Evolutionary conservation across 2,797 vertebrate genomes (phyloP).

Genomic region (Coendou prehensilis): DNA sequence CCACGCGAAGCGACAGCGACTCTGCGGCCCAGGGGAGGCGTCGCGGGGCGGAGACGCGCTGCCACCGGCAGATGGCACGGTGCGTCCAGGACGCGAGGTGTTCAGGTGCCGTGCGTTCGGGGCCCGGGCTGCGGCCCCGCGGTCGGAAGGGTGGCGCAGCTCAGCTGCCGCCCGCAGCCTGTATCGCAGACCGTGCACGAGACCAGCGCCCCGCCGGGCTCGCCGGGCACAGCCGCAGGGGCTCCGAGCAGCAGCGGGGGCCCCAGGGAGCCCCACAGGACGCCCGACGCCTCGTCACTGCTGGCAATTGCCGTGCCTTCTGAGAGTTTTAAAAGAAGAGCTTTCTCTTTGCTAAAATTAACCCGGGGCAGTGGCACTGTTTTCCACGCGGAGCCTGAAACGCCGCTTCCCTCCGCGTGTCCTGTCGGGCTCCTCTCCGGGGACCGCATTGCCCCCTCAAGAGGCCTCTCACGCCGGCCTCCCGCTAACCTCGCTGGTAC

Average conservation of each 20-base stretch:
- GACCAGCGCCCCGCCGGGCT: no score
- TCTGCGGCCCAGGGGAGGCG: neutral
- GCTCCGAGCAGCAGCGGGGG: neutral
- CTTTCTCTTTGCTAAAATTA: slow-evolving; percentile 32
- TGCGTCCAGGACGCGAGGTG: no score
- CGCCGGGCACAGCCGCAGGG: neutral
- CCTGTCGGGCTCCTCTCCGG: neutral
- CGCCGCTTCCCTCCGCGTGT: neutral
- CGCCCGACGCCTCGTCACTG: neutral
- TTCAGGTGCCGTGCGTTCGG: no score
- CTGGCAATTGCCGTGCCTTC: neutral
- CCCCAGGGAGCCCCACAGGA: neutral
- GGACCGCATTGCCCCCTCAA: neutral
- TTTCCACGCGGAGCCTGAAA: neutral
- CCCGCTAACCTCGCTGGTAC: no score
- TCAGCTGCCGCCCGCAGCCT: no score
- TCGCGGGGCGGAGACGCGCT: neutral
- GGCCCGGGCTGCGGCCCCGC: neutral
- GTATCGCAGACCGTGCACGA: neutral
- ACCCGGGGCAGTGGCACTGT: neutral
- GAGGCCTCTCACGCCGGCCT: neutral
- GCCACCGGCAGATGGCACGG: neutral
- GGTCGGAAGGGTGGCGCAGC: neutral
- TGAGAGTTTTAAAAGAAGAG: slow-evolving; percentile 48
- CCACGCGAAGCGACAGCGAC: neutral